Percentiles rank a stretch among this genome's conserved stretches.
Conservation (phyloP, 1,140 invertebrate species). For the Megalopta genalis region DNA sequence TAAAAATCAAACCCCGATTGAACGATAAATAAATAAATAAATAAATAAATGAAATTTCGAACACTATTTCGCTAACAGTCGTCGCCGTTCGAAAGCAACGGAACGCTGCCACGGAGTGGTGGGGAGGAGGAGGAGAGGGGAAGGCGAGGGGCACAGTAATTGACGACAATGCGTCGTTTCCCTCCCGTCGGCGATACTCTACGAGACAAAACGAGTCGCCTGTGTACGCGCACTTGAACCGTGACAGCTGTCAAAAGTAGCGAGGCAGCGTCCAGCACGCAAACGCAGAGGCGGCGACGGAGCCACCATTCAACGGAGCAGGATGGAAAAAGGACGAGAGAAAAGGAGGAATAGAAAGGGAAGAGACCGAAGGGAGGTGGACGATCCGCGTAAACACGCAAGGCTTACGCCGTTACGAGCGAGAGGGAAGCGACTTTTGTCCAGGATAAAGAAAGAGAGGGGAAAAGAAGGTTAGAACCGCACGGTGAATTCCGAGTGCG, state of each 20-base stretch:
- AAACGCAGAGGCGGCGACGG: constrained; percentile 15
- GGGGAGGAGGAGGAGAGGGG: background rate
- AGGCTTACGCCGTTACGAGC: constrained; percentile 17
- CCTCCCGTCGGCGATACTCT: background rate
- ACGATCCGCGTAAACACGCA: constrained; percentile 45
- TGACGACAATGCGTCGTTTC: constrained; percentile 2
- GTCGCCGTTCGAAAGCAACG: background rate
- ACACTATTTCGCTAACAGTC: background rate
- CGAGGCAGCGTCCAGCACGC: constrained; percentile 26
- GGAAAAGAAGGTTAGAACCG: constrained; percentile 46
- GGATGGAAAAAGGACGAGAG: constrained; percentile 13
- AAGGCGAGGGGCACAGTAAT: constrained; percentile 1
- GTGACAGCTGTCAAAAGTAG: constrained; percentile 57
- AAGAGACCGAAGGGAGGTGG: constrained; percentile 29
- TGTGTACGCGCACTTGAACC: constrained; percentile 6
- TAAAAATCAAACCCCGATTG: background rate
- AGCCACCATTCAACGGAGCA: constrained; percentile 30
- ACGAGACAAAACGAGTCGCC: background rate
- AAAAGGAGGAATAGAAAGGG: constrained; percentile 10
- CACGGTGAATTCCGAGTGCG: constrained; percentile 66
- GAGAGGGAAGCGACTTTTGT: constrained; percentile 30
- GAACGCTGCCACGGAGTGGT: background rate
- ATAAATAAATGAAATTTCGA: background rate
- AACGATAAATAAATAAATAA: background rate
- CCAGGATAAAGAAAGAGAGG: constrained; percentile 33